Base-by-base conservation (phyloP, 1,140 invertebrate species). In the Heterodera carotae region DNA sequence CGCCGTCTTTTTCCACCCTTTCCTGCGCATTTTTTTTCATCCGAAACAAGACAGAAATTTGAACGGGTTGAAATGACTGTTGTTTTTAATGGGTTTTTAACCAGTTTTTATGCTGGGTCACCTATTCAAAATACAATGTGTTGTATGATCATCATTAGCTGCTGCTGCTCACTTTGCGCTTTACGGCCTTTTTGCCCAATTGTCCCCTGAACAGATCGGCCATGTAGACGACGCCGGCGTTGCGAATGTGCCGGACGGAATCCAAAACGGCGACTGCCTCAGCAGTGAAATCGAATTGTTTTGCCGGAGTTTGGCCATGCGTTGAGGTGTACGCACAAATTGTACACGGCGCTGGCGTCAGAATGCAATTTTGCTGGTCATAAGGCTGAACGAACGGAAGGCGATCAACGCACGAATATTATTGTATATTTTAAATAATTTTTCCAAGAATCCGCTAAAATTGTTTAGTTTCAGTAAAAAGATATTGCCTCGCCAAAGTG, bases 401-500 rank as follows among this genome's bases (percentile, higher is more conserved):
- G 36, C 36, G 36, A 6, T 4, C 36, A 39, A 39, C 36, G 4
- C 4, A 39, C 4, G 10, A 39, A 39, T 6, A 39, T 39, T 4
- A 39, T 39, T 39, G 36, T 39, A 39, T 39, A 6, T 6, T 39
- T 39, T 39, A 39, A 6, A 39, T 39, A 6, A 4, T 66, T 66
- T 66, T 66, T 66, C 59, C 22, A 8, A 62, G 12, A 39, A 39
- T 39, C 6, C 36, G 36, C 36, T 18, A 22, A 53, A 22, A 18
- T 15, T 53, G 18, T 53, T 39, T 39, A 39, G 4, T 6, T 39
- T 39, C 10, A 39, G 10, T 6, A 4, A 6, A 39, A 6, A 4
- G 36, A 39, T 39, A 6, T 39, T 39, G 82, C 81, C 75, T 84
- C 83, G 68, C 84, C 83, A 72, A 84, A 84, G 68, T 84, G 76